Base-by-base conservation (phyloP, 37 sponge, comb jelly and placozoan genomes). In the Crambe crambe region DNA sequence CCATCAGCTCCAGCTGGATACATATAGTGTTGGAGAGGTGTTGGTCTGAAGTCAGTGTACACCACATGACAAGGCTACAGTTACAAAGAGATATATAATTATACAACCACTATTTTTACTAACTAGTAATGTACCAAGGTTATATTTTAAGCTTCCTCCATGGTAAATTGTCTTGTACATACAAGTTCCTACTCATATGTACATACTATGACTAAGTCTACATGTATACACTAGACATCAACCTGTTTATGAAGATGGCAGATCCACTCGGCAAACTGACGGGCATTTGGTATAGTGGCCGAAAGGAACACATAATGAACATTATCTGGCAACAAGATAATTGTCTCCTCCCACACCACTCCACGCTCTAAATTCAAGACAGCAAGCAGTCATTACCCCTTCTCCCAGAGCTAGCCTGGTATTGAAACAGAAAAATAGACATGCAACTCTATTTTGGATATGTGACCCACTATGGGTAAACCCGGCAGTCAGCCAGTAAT, bases 261-360 rank as follows among this genome's bases (percentile, higher is more conserved):
- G n/a, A 95, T 88, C 98, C 98, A 97, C 83, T 95, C 91, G 26
- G 98, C 98, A 90, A 95, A 97, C 79, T 97, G 98, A 1, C 85
- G 72, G 31, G 98, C 98, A 64, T 97, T 97, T 40, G 98, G 98
- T 23, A 97, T 97, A 56, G 98, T 97, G 26, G 98, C 98, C 17
- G 98, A 97, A 1, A 97, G 90, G 87, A 97, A 97, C 72, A 97
- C 98, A 71, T 95, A 97, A 76, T 95, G 91, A 12, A 97, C 98
- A 27, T 95, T 93, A 74, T 97, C 98, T 20, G 98, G 98, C 31
- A 97, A 73, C 2, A 98, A 88, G 56, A 98, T 96, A 61, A 98
- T 96, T 18, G 97, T 93, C 85, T 98, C 99, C 75, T 98, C 99
- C 99, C 99, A 98, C 27, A 98, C 99, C 71, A 98, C 99, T 58